Evolutionary conservation across 2,888 invertebrate genomes (phyloP).

Genomic region (Hemithea aestivaria): DNA sequence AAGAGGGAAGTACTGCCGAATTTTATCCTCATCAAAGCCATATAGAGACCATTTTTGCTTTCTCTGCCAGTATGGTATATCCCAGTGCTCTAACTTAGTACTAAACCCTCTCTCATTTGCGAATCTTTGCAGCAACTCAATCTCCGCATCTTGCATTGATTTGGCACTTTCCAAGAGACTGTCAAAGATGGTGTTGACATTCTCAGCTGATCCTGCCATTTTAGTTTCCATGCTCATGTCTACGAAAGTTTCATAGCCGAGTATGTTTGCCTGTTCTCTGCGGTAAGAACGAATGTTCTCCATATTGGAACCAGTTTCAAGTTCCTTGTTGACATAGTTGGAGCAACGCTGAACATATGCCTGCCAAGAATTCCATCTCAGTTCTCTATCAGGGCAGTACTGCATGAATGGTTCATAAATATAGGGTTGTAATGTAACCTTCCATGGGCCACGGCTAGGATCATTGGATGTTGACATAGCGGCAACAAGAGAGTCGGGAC

Average conservation of each 20-base stretch:
- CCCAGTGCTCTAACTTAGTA: conserved; percentile 86
- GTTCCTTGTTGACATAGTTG: conserved; percentile 78
- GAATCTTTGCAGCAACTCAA: conserved; percentile 85
- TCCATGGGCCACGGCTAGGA: conserved; percentile 90
- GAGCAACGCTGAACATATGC: conserved; percentile 86
- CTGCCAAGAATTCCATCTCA: conserved; percentile 92
- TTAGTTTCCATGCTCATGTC: conserved; percentile 96
- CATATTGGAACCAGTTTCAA: conserved; percentile 85
- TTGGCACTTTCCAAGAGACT: conserved; percentile 83
- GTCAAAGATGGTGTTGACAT: conserved; percentile 84
- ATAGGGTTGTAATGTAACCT: conserved; percentile 85
- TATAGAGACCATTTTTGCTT: conserved; percentile 84
- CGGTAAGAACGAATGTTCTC: conserved; percentile 87
- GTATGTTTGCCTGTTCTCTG: conserved; percentile 83
- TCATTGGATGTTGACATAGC: conserved; percentile 81
- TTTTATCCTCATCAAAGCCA: conserved; percentile 83
- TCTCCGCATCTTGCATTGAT: conserved; percentile 87
- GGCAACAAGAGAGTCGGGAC: conserved; percentile 84
- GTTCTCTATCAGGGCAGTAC: conserved; percentile 87
- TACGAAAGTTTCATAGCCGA: conserved; percentile 89
- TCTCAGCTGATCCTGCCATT: conserved; percentile 90
- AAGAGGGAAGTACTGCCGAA: conserved; percentile 90
- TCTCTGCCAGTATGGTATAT: conserved; percentile 92
- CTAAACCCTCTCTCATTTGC: conserved; percentile 85
- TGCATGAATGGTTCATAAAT: conserved; percentile 88